phyloP scores from a whole-genome alignment of 1,140 invertebrate genomes.

The Portunus trituberculatus region DNA sequence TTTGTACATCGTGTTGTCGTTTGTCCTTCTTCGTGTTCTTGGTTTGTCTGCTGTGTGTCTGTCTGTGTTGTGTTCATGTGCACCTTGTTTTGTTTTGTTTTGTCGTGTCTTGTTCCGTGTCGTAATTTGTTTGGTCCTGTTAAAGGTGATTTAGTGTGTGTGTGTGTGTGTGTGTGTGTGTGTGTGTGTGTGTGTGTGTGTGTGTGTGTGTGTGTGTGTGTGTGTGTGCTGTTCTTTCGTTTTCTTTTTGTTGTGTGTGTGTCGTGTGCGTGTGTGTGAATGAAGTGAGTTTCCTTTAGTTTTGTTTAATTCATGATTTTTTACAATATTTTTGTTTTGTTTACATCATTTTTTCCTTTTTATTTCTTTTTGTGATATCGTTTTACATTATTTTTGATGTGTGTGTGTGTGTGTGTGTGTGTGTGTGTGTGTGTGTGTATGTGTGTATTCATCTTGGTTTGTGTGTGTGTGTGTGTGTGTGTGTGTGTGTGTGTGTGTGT shows the following conservation, averaged over 20 bases:
- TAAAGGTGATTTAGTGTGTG: no score
- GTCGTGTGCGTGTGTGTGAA: background rate
- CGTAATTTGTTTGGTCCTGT: no score
- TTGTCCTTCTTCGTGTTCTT: no score
- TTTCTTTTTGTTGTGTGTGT: background rate
- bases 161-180: no score
- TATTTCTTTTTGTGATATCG: background rate
- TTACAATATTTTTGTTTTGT: background rate
- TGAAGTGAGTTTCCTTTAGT: background rate
- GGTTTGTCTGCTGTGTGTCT: no score
- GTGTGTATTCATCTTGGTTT: background rate
- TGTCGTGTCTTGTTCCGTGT: no score
- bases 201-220: background rate
- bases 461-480: slow-evolving; percentile 34
- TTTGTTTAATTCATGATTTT: background rate
- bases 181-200: no score
- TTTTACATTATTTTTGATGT: background rate
- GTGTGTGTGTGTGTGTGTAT: background rate
- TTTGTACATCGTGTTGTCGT: no score
- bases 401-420: slow-evolving; percentile 3
- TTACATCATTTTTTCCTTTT: background rate
- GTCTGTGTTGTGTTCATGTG: no score
- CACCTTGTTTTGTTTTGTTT: no score
- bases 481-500: slow-evolving; percentile 38
- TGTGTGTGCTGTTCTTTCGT: background rate